Conservation (phyloP, 2,797 vertebrate genomes). For the Bufotes viridis region DNA sequence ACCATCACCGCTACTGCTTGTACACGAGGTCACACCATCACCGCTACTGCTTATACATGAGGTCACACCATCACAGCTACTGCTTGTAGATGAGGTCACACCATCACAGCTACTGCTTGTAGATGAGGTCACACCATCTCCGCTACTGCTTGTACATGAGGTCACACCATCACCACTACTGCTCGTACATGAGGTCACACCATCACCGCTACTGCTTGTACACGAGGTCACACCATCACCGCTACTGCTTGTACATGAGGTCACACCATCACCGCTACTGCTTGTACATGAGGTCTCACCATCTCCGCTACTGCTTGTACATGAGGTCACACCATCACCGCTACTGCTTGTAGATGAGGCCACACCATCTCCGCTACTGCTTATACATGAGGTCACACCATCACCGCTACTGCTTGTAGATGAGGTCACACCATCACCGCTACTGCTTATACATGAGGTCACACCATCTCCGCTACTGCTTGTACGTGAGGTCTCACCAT, state of each 20-base stretch:
- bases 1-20: neutral
- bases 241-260: neutral
- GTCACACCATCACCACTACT: too few relatives aligned
- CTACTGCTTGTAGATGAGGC: neutral
- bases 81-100: too few relatives aligned
- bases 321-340: neutral
- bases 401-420: neutral
- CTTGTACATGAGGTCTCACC: neutral
- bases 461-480: neutral
- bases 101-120: too few relatives aligned
- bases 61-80: too few relatives aligned
- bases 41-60: neutral
- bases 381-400: neutral
- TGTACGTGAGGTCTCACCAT: neutral
- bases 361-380: neutral
- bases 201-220: too few relatives aligned
- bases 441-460: neutral
- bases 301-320: neutral
- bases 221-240: neutral
- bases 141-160: too few relatives aligned
- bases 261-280: neutral
- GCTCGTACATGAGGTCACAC: too few relatives aligned
- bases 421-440: too few relatives aligned
- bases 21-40: neutral
- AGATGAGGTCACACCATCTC: too few relatives aligned